Conservation (phyloP, 2,113 vertebrate genomes). For the Toxostoma redivivum region DNA sequence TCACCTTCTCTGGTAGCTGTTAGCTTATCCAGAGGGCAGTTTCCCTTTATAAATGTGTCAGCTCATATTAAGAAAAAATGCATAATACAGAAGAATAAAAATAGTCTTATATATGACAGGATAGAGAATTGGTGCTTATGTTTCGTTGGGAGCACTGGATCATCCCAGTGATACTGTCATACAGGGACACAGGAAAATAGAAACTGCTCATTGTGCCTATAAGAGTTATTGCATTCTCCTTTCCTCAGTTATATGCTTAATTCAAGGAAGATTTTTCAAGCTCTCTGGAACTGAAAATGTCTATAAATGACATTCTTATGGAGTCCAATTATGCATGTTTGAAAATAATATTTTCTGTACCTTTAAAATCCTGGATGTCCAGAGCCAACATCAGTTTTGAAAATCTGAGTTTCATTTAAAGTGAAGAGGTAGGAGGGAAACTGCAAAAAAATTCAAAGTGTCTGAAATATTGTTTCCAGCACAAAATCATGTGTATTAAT, state of each 20-base stretch:
- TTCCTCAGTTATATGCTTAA: background rate
- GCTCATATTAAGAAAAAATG: background rate
- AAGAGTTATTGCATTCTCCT: background rate
- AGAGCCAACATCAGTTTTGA: background rate
- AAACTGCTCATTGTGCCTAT: background rate
- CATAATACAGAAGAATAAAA: background rate
- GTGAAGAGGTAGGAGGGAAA: background rate
- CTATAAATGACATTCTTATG: background rate
- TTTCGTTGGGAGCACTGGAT: background rate
- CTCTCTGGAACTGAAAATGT: background rate
- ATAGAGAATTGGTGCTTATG: background rate
- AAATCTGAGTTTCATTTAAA: background rate
- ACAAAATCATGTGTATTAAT: background rate
- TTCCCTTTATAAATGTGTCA: slow-evolving; percentile 32
- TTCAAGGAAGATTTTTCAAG: background rate
- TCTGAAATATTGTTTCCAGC: background rate
- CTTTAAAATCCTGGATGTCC: background rate
- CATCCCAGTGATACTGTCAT: background rate
- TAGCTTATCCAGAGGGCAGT: background rate
- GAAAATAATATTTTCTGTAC: background rate
- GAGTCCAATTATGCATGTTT: background rate
- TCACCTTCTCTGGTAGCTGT: background rate
- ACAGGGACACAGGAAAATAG: background rate
- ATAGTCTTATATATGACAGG: background rate
- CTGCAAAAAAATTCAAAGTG: background rate